Evolutionary conservation across 2,888 invertebrate species (phyloP), one percentile per base, ranked within the genome.

Genomic region (Copidosoma aretas): DNA sequence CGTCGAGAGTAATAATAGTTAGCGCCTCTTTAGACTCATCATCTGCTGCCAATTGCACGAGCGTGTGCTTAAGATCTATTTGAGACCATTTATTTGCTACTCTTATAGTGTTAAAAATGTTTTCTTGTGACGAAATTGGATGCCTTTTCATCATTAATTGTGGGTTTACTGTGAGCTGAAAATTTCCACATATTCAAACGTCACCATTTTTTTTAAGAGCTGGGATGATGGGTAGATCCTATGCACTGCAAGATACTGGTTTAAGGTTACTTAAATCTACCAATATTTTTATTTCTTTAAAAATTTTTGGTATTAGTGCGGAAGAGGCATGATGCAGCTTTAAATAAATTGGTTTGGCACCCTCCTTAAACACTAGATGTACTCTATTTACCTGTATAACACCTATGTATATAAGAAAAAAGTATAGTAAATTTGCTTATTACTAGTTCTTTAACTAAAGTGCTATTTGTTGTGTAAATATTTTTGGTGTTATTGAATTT

Each of bases 1-100:
- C 82, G 63, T 79, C 79, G 63, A 78, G 80, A 1, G 81, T 82
- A 70, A 69, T 81, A 59, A 83, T 72, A 1, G 80, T 81, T 21
- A 81, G 64, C 21, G 77, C 73, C 19, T 80, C 71, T 64, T 75
- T 71, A 69, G 78, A 75, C 24, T 78, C 76, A 4, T 75, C 77
- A 41, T 77, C 75, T 39, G 82, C 73, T 74, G 79, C 78, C 22
- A 82, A 53, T 64, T 83, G 80, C 69, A 81, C 73, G 61, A 82
- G 83, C 10, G 83, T 81, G 59, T 77, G 76, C 21, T 53, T 53
- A 14, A 53, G 21, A 19, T 73, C 72, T 10, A 73, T 71, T 69
- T 78, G 78, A n/a, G 75, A 73, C 73, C 76, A 78, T 64, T 73
- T 77, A 5, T 61, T 59, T 3, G 77, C 76, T 10, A 76, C 75